Conservation (phyloP, 92 coral and sea anemone species). For the Micromussa lordhowensis region DNA sequence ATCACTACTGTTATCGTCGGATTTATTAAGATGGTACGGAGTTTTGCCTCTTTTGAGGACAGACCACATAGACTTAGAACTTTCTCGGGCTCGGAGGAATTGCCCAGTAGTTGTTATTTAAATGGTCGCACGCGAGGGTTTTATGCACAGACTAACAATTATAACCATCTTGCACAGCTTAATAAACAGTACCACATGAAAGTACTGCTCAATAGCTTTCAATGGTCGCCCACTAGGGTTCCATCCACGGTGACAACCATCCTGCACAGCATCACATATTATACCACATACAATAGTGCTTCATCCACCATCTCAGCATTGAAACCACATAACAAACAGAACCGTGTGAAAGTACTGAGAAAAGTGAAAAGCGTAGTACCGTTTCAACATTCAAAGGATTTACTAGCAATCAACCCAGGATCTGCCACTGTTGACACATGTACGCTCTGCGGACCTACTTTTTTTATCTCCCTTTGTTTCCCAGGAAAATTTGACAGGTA, state of each 20-base stretch:
- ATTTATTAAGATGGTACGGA: no score
- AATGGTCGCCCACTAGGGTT: not conserved
- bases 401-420: not conserved
- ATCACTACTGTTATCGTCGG: no score
- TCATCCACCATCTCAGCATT: not conserved
- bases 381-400: not conserved
- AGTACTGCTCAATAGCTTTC: not conserved
- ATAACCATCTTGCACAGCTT: not conserved
- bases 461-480: not conserved
- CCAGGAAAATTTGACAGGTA: conserved; percentile 13
- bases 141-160: not conserved
- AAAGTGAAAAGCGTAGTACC: no score
- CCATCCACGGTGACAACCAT: not conserved
- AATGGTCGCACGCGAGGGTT: not conserved
- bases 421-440: not conserved
- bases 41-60: no score
- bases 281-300: no score
- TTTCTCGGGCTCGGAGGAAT: not conserved
- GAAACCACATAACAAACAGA: not conserved
- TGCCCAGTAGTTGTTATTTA: not conserved
- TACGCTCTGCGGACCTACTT: not conserved
- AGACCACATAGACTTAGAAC: no score
- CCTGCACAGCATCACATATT: not conserved
- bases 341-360: not conserved
- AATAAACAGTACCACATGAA: not conserved